phyloP scores from a whole-genome alignment of 2,797 vertebrate species.

The Pteronotus mesoamericanus region DNA sequence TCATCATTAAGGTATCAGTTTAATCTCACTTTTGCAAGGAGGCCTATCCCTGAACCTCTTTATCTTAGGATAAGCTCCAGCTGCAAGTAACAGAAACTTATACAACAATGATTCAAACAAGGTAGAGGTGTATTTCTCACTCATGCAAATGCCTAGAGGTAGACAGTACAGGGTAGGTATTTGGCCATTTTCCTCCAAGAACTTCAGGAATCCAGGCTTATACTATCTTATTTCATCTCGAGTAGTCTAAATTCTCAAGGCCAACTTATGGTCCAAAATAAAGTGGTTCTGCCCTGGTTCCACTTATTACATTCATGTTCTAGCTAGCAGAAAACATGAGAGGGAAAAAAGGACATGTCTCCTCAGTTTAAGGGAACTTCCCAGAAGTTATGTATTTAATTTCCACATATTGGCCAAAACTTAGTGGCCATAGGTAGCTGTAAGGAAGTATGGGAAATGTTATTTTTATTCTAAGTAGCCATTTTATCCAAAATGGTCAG shows the following conservation, averaged over 20 bases:
- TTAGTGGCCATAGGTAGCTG: not conserved
- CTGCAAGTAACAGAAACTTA: not conserved
- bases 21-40: not conserved
- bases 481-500: not conserved
- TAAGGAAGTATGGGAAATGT: not conserved
- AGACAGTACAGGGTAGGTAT: not conserved
- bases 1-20: not conserved
- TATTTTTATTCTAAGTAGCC: not conserved
- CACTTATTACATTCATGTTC: not conserved
- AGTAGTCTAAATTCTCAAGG: not conserved
- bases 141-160: not conserved
- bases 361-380: not conserved
- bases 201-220: not conserved
- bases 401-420: not conserved
- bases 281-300: not conserved
- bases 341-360: not conserved
- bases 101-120: not conserved
- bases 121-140: not conserved
- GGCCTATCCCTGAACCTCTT: not conserved
- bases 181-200: not conserved
- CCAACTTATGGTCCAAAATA: not conserved
- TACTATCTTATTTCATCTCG: not conserved
- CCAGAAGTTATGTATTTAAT: not conserved
- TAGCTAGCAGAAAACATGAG: not conserved
- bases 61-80: not conserved